phyloP scores from a whole-genome alignment of 2,113 vertebrate genomes.

The Peromyscus californicus region DNA sequence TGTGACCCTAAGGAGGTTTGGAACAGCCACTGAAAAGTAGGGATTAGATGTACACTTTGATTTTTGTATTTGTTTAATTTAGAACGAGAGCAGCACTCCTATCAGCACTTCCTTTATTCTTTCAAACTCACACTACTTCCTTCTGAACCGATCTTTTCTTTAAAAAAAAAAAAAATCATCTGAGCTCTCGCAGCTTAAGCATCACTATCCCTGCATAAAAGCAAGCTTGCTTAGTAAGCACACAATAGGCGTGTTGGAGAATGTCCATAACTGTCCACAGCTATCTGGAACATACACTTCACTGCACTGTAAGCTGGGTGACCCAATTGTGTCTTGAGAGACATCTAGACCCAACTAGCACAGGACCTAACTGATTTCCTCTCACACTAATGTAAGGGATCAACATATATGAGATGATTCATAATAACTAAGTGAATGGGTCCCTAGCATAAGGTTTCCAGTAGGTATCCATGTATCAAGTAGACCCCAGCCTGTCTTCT shows the following conservation, averaged over 20 bases:
- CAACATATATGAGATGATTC: not conserved
- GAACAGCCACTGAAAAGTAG: constrained; percentile 80
- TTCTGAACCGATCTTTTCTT: constrained; percentile 56
- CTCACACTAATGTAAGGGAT: not conserved
- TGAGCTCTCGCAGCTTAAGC: constrained; percentile 14
- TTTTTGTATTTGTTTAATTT: constrained; percentile 75
- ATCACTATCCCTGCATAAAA: constrained; percentile 44
- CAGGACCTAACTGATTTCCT: not conserved
- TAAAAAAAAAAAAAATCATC: not conserved
- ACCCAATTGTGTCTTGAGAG: constrained; percentile 45
- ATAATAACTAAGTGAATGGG: not conserved
- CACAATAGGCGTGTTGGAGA: not conserved
- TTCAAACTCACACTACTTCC: constrained; percentile 58
- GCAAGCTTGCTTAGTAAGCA: not conserved
- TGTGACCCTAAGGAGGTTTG: constrained; percentile 75
- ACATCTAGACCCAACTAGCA: constrained; percentile 3
- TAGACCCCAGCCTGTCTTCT: not conserved
- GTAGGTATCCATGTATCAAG: not conserved
- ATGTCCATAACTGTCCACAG: not conserved
- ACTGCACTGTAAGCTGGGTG: not conserved
- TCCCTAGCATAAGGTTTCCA: not conserved
- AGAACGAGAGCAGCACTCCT: constrained; percentile 76
- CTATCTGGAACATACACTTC: not conserved
- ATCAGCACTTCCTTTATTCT: constrained; percentile 64
- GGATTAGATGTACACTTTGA: constrained; percentile 84